Evolutionary conservation across 2,113 vertebrate species (phyloP).

Genomic region (Buteo buteo): DNA sequence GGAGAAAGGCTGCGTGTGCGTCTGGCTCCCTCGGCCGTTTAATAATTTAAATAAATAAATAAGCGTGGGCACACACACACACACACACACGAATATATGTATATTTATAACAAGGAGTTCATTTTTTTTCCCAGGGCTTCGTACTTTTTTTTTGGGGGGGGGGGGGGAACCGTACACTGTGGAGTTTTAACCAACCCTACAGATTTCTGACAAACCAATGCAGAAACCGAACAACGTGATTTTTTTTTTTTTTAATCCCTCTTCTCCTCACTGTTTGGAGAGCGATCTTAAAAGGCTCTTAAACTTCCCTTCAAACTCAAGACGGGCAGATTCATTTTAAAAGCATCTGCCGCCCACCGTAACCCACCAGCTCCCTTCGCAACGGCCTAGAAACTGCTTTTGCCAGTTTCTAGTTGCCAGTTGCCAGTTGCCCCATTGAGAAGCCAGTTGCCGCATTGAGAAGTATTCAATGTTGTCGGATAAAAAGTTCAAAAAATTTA

Average conservation of each 20-base stretch:
- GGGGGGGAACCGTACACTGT: neutral
- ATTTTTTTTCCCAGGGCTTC: neutral
- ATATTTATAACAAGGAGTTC: neutral
- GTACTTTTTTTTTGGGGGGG: neutral
- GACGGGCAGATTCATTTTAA: slow-evolving; percentile 3
- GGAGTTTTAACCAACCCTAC: slow-evolving; percentile 11
- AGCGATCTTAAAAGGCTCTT: neutral
- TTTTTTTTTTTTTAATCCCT: neutral
- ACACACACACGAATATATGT: neutral
- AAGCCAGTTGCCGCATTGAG: neutral
- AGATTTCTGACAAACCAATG: neutral
- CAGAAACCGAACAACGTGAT: neutral
- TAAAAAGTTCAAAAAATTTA: neutral
- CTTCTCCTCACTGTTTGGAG: neutral
- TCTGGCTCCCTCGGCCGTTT: slow-evolving; percentile 9
- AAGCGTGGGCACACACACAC: neutral
- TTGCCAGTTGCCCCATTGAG: neutral
- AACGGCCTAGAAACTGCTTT: neutral
- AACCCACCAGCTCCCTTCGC: neutral
- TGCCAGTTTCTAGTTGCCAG: neutral
- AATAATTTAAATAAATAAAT: no score
- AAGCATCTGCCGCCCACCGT: neutral
- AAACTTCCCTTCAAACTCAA: slow-evolving; percentile 9
- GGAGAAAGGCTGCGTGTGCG: neutral
- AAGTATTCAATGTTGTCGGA: neutral